Base-by-base conservation (phyloP, 2,113 vertebrate species). In the Planiliza haematocheilus region DNA sequence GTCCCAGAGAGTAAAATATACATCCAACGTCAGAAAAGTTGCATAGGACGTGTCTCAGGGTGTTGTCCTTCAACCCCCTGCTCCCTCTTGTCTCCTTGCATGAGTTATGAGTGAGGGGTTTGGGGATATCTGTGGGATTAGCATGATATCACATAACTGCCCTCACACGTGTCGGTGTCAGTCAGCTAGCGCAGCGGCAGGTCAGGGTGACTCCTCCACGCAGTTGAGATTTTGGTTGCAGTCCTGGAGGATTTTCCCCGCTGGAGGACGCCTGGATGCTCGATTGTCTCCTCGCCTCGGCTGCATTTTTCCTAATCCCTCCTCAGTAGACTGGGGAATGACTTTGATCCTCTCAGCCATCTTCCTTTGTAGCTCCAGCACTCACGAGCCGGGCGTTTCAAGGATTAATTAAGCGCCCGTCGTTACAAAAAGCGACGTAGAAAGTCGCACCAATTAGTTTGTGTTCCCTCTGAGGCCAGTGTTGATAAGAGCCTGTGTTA, bases 341-440 rank as follows among this genome's bases (percentile, higher is more conserved):
- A 83, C 82, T 90, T 84, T 90, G 83, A 88, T 85, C 87, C 64
- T 70, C 52, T 60, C 68, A 76, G 55, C 60, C 82, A 57, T 79
- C 77, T 73, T 78, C 41, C 69, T 83, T 66, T 82, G 68, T 87
- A 72, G 76, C 72, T 70, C 24, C 43, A 39, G 55, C 52, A 57
- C 70, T 66, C 57, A 42, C 69, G 57, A 63, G 65, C 58, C 71
- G 0, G n/a, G 42, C 39, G 1, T 72, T 82, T 72, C 62, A 70
- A 62, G 68, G 79, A 86, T 88, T 85, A 89, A 89, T 90, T 86
- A 88, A 82, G 81, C 21, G 16, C 16, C 82, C 69, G 59, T 80
- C 67, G 77, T 81, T 76, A 78, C 57, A 82, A 84, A 85, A 71
- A 52, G 74, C 60, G 41, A 72, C 24, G 52, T 70, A 61, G 67